phyloP scores from a whole-genome alignment of 2,113 vertebrate species.

The Spermophilus dauricus region DNA sequence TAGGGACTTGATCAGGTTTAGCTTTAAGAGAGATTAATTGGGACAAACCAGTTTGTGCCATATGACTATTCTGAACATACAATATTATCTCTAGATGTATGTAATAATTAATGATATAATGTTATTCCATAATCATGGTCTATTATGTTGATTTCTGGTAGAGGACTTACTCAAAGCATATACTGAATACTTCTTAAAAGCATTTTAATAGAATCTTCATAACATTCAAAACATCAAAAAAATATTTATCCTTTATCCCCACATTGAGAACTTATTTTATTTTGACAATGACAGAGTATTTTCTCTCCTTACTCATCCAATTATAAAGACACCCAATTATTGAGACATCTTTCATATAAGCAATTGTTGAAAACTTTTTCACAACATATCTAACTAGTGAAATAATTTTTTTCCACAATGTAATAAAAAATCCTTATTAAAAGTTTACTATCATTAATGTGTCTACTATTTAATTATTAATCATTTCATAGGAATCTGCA shows the following conservation, averaged over 20 bases:
- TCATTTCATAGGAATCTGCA: background rate
- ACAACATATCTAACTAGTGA: background rate
- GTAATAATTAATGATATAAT: background rate
- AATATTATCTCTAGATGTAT: background rate
- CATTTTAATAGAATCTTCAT: background rate
- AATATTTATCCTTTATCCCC: background rate
- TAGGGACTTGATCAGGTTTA: background rate
- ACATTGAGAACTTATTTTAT: background rate
- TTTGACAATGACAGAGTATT: background rate
- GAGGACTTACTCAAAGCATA: background rate
- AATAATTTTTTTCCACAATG: background rate
- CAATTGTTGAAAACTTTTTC: background rate
- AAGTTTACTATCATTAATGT: background rate
- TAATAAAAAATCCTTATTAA: background rate
- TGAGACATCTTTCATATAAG: background rate
- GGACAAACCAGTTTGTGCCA: background rate
- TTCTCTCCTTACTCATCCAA: background rate
- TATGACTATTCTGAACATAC: background rate
- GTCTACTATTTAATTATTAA: background rate
- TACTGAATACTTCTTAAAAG: background rate
- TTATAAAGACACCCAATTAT: background rate
- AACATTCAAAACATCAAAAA: background rate
- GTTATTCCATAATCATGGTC: background rate
- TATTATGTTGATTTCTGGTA: background rate
- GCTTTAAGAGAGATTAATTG: background rate